These are phyloP conservation scores for Caenorhabditis sp. DNA, from an alignment of 2,888 invertebrate genomes.

Conservation along the genomic window DNA sequence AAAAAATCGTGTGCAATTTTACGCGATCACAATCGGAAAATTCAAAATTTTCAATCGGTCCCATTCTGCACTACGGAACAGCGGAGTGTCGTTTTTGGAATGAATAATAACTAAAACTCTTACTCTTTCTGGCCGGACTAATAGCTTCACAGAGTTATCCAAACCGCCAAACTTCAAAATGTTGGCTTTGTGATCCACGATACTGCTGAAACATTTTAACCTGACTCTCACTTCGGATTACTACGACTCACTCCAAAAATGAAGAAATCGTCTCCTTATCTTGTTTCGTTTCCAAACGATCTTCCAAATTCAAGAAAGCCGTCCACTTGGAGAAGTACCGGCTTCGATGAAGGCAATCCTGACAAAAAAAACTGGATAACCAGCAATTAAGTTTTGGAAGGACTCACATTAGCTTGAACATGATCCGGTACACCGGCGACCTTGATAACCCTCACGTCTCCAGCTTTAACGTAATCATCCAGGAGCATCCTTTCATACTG, in stretches of 20 bases:
- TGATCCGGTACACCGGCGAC: constrained; percentile 17
- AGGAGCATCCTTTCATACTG: constrained; percentile 31
- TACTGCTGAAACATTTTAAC: constrained; percentile 32
- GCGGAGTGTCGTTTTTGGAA: too few species aligned
- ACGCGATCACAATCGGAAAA: too few species aligned
- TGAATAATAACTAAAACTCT: not conserved
- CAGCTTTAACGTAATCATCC: constrained; percentile 58
- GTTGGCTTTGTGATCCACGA: constrained; percentile 28
- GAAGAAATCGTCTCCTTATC: constrained; percentile 8
- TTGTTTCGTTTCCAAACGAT: constrained; percentile 46
- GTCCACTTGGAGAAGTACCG: constrained; percentile 61
- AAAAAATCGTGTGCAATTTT: not conserved
- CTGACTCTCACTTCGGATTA: not conserved
- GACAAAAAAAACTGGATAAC: constrained; percentile 5
- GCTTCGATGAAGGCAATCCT: constrained; percentile 58
- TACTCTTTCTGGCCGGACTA: constrained; percentile 23
- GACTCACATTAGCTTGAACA: constrained; percentile 33
- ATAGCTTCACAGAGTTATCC: not conserved
- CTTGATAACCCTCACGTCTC: constrained; percentile 35
- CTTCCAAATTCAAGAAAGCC: constrained; percentile 53
- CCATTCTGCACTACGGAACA: too few species aligned
- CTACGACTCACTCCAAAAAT: constrained; percentile 18
- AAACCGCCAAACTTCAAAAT: constrained; percentile 22
- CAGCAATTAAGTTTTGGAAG: too few species aligned
- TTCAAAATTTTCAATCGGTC: too few species aligned